Conservation (phyloP, 2,888 invertebrate genomes). For the Chrysomela aeneicollis region DNA sequence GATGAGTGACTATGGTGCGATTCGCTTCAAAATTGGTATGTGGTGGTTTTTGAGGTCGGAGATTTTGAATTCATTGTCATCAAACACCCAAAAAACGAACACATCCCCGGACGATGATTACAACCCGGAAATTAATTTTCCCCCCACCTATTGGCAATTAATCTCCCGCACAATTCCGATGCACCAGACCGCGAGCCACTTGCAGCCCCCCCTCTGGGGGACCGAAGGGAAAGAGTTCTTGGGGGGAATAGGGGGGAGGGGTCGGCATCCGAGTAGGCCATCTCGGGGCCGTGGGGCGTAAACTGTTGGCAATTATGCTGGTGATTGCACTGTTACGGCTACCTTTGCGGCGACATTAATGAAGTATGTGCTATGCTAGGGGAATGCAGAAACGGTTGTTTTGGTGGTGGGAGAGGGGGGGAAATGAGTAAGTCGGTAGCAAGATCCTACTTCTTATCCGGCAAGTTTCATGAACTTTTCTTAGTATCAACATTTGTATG, state of each 20-base stretch:
- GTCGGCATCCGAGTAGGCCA: background rate
- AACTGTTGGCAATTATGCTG: constrained; percentile 44
- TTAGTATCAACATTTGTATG: too few species aligned
- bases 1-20: too few species aligned
- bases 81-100: too few species aligned
- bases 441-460: too few species aligned
- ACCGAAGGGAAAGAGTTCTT: too few species aligned
- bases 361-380: constrained; percentile 29
- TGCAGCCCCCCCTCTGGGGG: background rate
- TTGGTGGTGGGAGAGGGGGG: background rate
- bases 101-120: too few species aligned
- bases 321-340: constrained; percentile 45
- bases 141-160: constrained; percentile 12
- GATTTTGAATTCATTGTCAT: too few species aligned
- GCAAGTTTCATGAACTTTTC: too few species aligned
- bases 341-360: constrained; percentile 38
- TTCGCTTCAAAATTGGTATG: too few species aligned
- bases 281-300: background rate
- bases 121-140: constrained; percentile 7
- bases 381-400: background rate
- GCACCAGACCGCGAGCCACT: constrained; percentile 5
- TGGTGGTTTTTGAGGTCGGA: too few species aligned
- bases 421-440: too few species aligned
- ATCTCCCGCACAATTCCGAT: constrained; percentile 18
- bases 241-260: too few species aligned